Conservation (phyloP, 1,140 invertebrate species). For the Penaeus indicus region DNA sequence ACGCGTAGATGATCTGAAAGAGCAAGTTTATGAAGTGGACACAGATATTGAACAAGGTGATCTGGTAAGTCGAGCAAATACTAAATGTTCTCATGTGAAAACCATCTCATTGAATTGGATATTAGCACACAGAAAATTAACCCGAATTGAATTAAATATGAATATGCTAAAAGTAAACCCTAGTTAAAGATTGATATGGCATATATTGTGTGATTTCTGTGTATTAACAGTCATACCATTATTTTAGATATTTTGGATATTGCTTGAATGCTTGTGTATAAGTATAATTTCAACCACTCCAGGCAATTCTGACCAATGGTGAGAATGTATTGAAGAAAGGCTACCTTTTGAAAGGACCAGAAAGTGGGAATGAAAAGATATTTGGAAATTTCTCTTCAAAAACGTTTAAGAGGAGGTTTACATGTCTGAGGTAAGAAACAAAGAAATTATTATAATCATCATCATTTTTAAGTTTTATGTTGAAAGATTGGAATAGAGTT, state of each 20-base stretch:
- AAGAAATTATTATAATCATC: slow-evolving; percentile 16
- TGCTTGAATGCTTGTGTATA: not conserved
- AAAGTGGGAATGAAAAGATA: slow-evolving; percentile 84
- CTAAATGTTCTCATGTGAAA: too few species aligned
- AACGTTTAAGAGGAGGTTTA: slow-evolving; percentile 91
- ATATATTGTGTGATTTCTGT: too few species aligned
- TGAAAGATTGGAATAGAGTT: not conserved
- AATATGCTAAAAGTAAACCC: too few species aligned
- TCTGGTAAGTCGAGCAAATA: slow-evolving; percentile 76
- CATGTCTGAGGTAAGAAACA: slow-evolving; percentile 77
- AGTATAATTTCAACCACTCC: not conserved
- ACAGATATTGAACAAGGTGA: slow-evolving; percentile 86
- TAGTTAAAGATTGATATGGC: too few species aligned
- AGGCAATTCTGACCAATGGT: slow-evolving; percentile 70
- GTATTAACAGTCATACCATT: too few species aligned
- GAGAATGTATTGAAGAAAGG: slow-evolving; percentile 89
- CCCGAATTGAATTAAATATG: not conserved
- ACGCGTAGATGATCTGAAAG: slow-evolving; percentile 78
- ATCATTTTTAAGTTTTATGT: not conserved
- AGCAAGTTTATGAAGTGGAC: slow-evolving; percentile 89
- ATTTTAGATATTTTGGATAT: too few species aligned
- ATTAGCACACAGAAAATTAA: too few species aligned
- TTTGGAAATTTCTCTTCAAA: slow-evolving; percentile 88
- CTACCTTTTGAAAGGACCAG: slow-evolving; percentile 90
- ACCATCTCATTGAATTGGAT: too few species aligned